These are phyloP conservation scores for Ostrea edulis DNA, from an alignment of 1,140 invertebrate genomes.

Conservation along the genomic window DNA sequence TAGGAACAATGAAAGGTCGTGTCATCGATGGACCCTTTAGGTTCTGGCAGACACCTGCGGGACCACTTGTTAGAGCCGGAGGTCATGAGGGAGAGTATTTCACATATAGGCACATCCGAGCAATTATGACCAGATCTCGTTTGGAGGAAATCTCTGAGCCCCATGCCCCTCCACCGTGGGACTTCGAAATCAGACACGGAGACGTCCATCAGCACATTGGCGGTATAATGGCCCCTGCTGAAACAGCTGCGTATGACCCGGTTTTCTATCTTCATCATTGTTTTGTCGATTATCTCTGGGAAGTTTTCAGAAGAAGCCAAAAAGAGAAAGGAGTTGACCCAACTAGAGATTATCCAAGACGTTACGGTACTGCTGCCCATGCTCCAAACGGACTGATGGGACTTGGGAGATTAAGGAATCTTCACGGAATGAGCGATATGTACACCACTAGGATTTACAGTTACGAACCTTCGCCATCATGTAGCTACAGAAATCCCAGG, in stretches of 20 bases:
- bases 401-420: conserved; percentile 67
- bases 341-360: conserved; percentile 62
- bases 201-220: conserved; percentile 64
- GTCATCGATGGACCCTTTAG: conserved; percentile 77
- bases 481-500: conserved; percentile 56
- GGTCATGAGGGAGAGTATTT: conserved; percentile 60
- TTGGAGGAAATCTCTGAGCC: conserved; percentile 64
- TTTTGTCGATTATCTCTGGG: conserved; percentile 66
- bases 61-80: conserved; percentile 63
- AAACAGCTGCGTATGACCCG: conserved; percentile 61
- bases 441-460: conserved; percentile 65
- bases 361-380: conserved; percentile 57
- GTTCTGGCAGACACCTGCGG: conserved; percentile 69
- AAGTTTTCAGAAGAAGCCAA: conserved; percentile 62
- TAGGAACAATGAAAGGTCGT: conserved; percentile 78
- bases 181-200: conserved; percentile 65
- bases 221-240: conserved; percentile 61
- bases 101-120: conserved; percentile 58
- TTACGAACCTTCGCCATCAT: conserved; percentile 68
- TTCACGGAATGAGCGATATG: conserved; percentile 68
- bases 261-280: conserved; percentile 64
- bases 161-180: conserved; percentile 57
- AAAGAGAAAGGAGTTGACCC: conserved; percentile 59
- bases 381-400: conserved; percentile 56
- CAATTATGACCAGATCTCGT: conserved; percentile 52